Conservation (phyloP, 2,888 invertebrate species). For the Protophormia terraenovae region DNA sequence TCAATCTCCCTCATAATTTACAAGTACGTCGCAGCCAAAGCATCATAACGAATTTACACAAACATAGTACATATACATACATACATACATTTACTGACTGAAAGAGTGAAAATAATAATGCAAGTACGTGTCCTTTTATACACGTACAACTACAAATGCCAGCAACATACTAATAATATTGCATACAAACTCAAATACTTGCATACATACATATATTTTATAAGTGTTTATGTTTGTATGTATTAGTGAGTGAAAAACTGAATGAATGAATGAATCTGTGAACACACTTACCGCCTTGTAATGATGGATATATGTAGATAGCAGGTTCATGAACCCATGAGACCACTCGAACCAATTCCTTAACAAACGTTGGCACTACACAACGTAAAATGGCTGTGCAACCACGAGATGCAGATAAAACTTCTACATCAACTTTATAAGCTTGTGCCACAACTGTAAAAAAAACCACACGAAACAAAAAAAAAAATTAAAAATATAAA, state of each 20-base stretch:
- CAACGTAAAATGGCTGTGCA: constrained; percentile 88
- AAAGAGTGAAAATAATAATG: constrained; percentile 10
- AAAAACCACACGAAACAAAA: constrained; percentile 10
- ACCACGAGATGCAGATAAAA: constrained; percentile 86
- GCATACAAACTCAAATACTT: neutral
- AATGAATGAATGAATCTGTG: constrained; percentile 69
- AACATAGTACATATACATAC: neutral
- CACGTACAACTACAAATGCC: constrained; percentile 67
- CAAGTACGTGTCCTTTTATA: constrained; percentile 45
- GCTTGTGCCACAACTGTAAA: constrained; percentile 87
- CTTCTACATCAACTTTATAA: constrained; percentile 88
- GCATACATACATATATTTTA: constrained; percentile 13
- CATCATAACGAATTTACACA: constrained; percentile 21
- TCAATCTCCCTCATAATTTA: neutral
- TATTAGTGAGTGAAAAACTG: constrained; percentile 46
- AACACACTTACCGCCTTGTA: constrained; percentile 86
- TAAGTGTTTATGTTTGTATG: constrained; percentile 47
- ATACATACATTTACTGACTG: neutral
- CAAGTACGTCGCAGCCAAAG: constrained; percentile 22
- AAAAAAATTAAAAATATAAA: constrained; percentile 10
- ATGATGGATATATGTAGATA: constrained; percentile 88
- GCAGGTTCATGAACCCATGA: constrained; percentile 89
- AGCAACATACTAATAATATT: neutral
- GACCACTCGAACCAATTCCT: constrained; percentile 88
- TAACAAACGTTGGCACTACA: constrained; percentile 87